Conservation (phyloP, 1,140 invertebrate genomes). For the Drosophila tani region DNA sequence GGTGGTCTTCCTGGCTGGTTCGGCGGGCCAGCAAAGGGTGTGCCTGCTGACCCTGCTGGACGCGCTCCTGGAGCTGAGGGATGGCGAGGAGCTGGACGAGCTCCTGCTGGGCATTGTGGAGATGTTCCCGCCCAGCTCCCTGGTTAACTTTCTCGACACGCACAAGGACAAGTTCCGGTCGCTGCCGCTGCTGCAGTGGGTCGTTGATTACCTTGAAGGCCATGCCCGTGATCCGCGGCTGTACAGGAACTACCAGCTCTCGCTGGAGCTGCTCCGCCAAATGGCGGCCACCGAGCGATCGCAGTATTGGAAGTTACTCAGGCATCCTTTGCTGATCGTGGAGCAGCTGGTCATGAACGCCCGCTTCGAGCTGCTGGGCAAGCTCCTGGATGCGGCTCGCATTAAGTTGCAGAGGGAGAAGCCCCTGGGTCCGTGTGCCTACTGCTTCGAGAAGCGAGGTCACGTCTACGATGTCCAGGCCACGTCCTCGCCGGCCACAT, state of each 20-base stretch:
- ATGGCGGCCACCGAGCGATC: constrained; percentile 86
- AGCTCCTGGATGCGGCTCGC: constrained; percentile 85
- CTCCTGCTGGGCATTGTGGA: constrained; percentile 82
- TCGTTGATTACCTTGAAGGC: constrained; percentile 87
- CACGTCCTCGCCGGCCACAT: background rate
- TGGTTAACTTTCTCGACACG: constrained; percentile 87
- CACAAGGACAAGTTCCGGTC: constrained; percentile 88
- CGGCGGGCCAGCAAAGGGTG: constrained; percentile 75
- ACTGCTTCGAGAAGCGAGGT: constrained; percentile 76
- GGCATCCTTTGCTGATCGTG: constrained; percentile 89
- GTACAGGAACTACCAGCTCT: constrained; percentile 87
- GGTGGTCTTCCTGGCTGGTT: constrained; percentile 80
- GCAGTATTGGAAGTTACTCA: constrained; percentile 88
- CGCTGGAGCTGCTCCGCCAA: constrained; percentile 67
- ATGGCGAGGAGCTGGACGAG: constrained; percentile 81
- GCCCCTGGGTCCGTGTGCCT: constrained; percentile 69
- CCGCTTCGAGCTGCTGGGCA: constrained; percentile 88
- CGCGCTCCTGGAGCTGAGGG: constrained; percentile 56
- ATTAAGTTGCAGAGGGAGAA: constrained; percentile 39
- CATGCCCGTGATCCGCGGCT: constrained; percentile 86
- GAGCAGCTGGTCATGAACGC: constrained; percentile 92
- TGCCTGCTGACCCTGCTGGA: constrained; percentile 63
- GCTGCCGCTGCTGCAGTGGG: constrained; percentile 87
- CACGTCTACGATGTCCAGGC: constrained; percentile 60
- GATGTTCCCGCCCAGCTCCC: constrained; percentile 85